A percentile compares a stretch with the other conserved stretches of the same genome.
Evolutionary conservation across 92 coral and sea anemone genomes (phyloP).

Genomic region (Pocillopora meandrina): DNA sequence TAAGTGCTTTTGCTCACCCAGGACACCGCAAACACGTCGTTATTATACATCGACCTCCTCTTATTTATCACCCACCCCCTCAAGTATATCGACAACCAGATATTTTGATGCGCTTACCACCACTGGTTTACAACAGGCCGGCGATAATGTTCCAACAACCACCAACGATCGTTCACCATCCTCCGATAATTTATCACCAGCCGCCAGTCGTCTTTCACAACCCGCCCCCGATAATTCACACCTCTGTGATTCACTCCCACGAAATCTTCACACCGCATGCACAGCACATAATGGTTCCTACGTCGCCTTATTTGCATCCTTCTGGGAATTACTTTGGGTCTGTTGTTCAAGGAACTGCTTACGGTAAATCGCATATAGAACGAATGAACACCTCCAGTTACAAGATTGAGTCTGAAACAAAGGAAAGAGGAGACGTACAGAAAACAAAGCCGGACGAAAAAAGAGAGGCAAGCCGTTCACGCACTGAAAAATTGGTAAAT

Average conservation of each 20-base stretch:
- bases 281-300: constrained; percentile 48
- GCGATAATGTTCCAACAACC: constrained; percentile 66
- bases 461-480: neutral
- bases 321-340: constrained; percentile 52
- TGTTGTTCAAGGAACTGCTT: constrained; percentile 30
- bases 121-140: constrained; percentile 68
- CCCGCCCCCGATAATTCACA: constrained; percentile 55
- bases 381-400: neutral
- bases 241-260: constrained; percentile 53
- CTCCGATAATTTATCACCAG: constrained; percentile 64
- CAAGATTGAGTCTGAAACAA: neutral
- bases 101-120: constrained; percentile 68
- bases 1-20: constrained; percentile 37
- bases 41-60: constrained; percentile 67
- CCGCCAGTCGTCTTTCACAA: constrained; percentile 73
- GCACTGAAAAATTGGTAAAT: neutral
- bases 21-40: constrained; percentile 69
- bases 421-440: neutral
- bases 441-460: constrained; percentile 4
- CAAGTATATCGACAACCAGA: constrained; percentile 61
- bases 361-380: constrained; percentile 66
- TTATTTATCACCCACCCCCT: constrained; percentile 64
- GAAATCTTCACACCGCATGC: constrained; percentile 53
- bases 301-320: constrained; percentile 52
- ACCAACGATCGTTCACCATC: constrained; percentile 73